Evolutionary conservation across 2,113 vertebrate species (phyloP).

Genomic region (Sylvilagus bachmani): DNA sequence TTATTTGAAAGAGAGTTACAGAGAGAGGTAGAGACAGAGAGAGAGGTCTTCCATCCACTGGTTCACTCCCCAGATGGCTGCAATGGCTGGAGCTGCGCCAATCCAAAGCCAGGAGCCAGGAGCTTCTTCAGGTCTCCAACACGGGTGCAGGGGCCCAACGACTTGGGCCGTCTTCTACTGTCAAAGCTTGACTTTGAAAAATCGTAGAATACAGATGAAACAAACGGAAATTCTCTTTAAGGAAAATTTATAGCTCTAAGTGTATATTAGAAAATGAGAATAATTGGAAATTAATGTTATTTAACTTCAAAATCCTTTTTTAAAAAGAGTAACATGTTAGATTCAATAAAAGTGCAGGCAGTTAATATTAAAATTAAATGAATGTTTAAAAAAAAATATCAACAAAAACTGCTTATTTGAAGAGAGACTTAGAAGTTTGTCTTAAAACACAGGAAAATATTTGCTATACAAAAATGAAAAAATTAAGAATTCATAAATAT

Average conservation of each 20-base stretch:
- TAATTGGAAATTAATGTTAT: background rate
- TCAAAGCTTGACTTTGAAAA: slow-evolving; percentile 43
- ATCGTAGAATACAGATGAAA: slow-evolving; percentile 3
- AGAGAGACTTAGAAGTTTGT: background rate
- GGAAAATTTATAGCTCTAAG: background rate
- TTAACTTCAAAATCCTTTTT: slow-evolving; percentile 1
- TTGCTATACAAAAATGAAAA: slow-evolving; percentile 40
- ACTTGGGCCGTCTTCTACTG: too few species aligned
- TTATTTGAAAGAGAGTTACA: too few species aligned
- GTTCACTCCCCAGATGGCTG: too few species aligned
- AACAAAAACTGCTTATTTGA: slow-evolving; percentile 37
- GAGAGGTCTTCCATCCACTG: too few species aligned
- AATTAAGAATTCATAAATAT: slow-evolving; percentile 25
- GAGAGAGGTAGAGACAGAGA: too few species aligned
- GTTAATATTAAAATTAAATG: slow-evolving; percentile 40
- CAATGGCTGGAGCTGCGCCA: too few species aligned
- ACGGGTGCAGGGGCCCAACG: too few species aligned
- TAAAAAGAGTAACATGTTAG: background rate
- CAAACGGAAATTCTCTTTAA: slow-evolving; percentile 16
- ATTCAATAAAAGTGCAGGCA: background rate
- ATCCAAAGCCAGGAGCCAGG: too few species aligned
- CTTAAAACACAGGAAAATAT: background rate
- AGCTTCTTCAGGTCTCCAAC: too few species aligned
- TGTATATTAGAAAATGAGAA: slow-evolving; percentile 53
- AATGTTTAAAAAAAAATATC: slow-evolving; percentile 14